A percentile compares a stretch with the other conserved stretches of the same genome.
phyloP scores from a whole-genome alignment of 2,113 vertebrate species.

The Lathamus discolor region DNA sequence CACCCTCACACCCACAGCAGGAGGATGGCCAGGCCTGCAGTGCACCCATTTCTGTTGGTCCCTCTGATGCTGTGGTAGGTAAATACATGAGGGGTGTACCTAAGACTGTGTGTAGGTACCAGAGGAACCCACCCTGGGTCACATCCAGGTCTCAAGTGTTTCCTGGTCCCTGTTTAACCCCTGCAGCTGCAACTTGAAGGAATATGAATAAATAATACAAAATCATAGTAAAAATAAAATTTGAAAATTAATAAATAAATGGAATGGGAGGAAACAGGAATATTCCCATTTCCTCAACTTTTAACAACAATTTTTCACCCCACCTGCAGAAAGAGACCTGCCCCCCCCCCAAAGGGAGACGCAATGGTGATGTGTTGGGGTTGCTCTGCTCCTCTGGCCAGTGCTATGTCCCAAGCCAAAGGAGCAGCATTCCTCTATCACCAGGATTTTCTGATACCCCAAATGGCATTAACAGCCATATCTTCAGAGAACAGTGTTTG shows the following conservation, averaged over 20 bases:
- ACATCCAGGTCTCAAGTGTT: neutral
- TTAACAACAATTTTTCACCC: neutral
- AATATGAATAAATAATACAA: neutral
- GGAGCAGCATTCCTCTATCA: neutral
- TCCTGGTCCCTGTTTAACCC: too few species aligned
- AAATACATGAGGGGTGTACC: rapidly evolving
- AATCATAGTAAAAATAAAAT: neutral
- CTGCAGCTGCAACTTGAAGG: neutral
- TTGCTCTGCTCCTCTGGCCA: neutral
- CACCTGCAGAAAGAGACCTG: neutral
- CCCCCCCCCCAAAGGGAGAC: neutral
- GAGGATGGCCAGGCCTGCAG: neutral
- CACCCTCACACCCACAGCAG: neutral
- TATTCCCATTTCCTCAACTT: neutral
- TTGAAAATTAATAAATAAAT: neutral
- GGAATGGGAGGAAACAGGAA: neutral
- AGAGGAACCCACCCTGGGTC: neutral
- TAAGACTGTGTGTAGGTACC: neutral
- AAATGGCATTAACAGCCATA: rapidly evolving
- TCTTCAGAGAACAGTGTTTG: neutral
- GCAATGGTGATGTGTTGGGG: rapidly evolving
- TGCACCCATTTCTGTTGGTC: too few species aligned
- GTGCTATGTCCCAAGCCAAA: neutral
- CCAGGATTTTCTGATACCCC: neutral
- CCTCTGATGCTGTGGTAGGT: neutral